Base-by-base conservation (phyloP, 2,888 invertebrate genomes). In the Phaonia tiefii region DNA sequence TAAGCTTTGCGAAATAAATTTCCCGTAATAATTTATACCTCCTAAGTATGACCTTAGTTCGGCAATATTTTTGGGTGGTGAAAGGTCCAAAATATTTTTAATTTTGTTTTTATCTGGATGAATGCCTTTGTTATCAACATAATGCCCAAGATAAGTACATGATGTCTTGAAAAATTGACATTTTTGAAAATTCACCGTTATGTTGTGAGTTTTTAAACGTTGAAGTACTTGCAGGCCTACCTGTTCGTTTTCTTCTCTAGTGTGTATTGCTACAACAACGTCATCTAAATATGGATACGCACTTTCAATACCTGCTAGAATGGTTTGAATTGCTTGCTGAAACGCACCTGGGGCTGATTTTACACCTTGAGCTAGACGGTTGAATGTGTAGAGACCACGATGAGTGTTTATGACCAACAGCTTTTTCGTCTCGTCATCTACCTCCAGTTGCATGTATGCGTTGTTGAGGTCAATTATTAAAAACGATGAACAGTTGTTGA, bases 371-470 rank as follows among this genome's bases (percentile, higher is more conserved):
- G 31, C 31, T 5, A 31, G 31, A 5, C 31, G 31, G 8, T 31
- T 31, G 8, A 39, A 77, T 74, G 15, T 69, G 8, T 54, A 69
- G 11, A 69, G 78, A 39, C 25, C 84, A 15, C 58, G 71, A 65
- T 83, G 82, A n/a, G n/a, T 84, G 37, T 82, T 83, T 1, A 83
- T 74, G 3, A 82, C 81, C n/a, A 84, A 58, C 11, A 85, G 42
- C 44, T 17, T n/a, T n/a, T 80, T 83, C 3, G 83, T 82, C 49
- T 49, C 66, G 22, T 84, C 67, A 25, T 84, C 82, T 1, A 85
- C 82, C 49, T 84, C 84, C 1, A 85, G 70, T 71, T 84, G 85
- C 25, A n/a, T n/a, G n/a, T n/a, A n/a, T n/a, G n/a, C n/a, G n/a
- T n/a, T n/a, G n/a, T n/a, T n/a, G n/a, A n/a, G n/a, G n/a, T n/a